Evolutionary conservation across 2,888 invertebrate genomes (phyloP).

Genomic region (Dasypogon diadema): DNA sequence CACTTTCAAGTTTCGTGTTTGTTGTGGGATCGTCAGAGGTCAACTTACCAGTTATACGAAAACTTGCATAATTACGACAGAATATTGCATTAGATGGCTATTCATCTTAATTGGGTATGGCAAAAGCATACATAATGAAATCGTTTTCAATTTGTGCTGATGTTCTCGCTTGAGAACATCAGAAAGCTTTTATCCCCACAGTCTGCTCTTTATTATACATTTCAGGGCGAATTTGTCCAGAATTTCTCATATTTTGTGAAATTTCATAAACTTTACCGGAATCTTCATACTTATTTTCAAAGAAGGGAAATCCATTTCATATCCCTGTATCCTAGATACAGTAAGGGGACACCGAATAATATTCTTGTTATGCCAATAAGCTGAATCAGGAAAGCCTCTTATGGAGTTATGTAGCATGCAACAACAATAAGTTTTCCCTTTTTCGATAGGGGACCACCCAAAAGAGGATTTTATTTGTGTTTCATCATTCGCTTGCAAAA

Average conservation of each 20-base stretch:
- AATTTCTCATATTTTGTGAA: slow-evolving; percentile 31
- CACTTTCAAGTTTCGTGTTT: neutral
- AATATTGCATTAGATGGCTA: neutral
- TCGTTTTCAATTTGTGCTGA: slow-evolving; percentile 16
- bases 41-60: neutral
- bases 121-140: slow-evolving; percentile 9
- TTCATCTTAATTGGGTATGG: neutral
- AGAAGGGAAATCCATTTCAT: slow-evolving; percentile 3
- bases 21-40: neutral
- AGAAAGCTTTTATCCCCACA: neutral
- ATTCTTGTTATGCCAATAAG: slow-evolving; percentile 48
- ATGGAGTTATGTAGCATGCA: slow-evolving; percentile 14
- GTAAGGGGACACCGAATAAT: slow-evolving; percentile 15
- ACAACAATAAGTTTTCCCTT: slow-evolving; percentile 39
- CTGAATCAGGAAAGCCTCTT: slow-evolving; percentile 47
- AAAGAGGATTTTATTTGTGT: slow-evolving; percentile 21
- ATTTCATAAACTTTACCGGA: slow-evolving; percentile 22
- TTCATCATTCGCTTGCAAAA: slow-evolving; percentile 33
- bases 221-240: neutral
- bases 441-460: slow-evolving; percentile 9
- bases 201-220: slow-evolving; percentile 13
- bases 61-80: slow-evolving; percentile 14
- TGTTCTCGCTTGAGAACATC: neutral
- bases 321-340: slow-evolving; percentile 31
- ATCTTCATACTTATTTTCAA: neutral